Conservation (phyloP, 2,113 vertebrate species). For the Coptodon bakossiorum region DNA sequence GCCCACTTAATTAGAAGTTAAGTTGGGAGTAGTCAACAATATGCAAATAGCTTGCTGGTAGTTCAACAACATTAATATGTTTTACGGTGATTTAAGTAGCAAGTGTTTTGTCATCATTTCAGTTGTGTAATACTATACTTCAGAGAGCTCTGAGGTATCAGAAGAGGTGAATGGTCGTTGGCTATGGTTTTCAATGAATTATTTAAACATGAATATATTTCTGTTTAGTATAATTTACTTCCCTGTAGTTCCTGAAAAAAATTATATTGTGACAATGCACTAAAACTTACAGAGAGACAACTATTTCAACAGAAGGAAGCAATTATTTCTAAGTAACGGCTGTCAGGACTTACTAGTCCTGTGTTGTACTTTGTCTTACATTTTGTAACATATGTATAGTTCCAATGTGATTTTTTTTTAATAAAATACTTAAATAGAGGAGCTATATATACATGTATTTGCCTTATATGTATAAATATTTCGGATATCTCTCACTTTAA, state of each 20-base stretch:
- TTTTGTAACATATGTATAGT: not conserved
- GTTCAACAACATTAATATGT: not conserved
- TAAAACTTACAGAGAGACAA: not conserved
- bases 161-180: not conserved
- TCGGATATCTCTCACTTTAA: not conserved
- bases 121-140: not conserved
- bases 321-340: not conserved
- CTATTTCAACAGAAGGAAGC: not conserved
- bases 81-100: not conserved
- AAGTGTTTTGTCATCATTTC: not conserved
- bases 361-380: not conserved
- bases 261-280: not conserved
- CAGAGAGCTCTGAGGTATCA: not conserved
- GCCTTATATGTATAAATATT: not conserved
- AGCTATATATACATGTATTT: not conserved
- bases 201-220: not conserved
- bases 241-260: not conserved
- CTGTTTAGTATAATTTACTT: not conserved
- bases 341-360: not conserved
- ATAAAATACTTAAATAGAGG: not conserved
- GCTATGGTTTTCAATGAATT: not conserved
- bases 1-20: not conserved
- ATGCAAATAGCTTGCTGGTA: not conserved
- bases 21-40: not conserved
- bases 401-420: not conserved